A percentile compares a stretch with the other conserved stretches of the same genome.
These are phyloP conservation scores for Kryptolebias ocellatus DNA, from an alignment of 2,797 vertebrate species.

Conservation along the genomic window DNA sequence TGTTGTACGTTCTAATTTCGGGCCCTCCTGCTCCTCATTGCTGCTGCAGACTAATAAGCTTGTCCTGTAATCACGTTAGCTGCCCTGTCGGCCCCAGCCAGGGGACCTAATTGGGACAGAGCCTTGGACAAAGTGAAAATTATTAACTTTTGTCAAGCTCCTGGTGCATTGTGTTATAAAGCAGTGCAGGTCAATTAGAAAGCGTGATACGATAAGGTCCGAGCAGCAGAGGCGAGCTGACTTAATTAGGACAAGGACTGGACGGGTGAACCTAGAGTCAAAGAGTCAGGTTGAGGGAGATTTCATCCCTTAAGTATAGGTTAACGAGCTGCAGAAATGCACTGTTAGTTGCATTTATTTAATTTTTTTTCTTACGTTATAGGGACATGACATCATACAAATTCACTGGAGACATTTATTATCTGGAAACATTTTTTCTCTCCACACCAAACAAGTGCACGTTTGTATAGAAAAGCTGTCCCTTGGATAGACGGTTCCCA, in stretches of 20 bases:
- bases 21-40: conserved; percentile 71
- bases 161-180: conserved; percentile 95
- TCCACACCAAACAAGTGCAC: conserved; percentile 41
- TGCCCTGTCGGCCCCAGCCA: conserved; percentile 91
- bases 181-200: conserved; percentile 98
- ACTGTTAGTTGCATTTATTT: conserved; percentile 63
- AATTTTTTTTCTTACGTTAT: conserved; percentile 44
- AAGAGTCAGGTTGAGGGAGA: conserved; percentile 56
- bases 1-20: conserved; percentile 71
- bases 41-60: conserved; percentile 94
- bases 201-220: conserved; percentile 97
- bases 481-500: conserved; percentile 71
- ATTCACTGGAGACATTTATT: conserved; percentile 57
- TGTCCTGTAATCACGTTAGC: conserved; percentile 96
- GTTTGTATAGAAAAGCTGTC: conserved; percentile 61
- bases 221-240: conserved; percentile 94
- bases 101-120: conserved; percentile 99
- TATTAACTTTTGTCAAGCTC: conserved; percentile 99
- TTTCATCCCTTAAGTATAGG: conserved; percentile 76
- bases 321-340: conserved; percentile 73
- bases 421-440: conserved; percentile 53
- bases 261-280: conserved; percentile 65
- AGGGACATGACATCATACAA: conserved; percentile 58
- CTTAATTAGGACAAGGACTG: conserved; percentile 91
- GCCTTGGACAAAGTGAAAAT: conserved; percentile 99